Evolutionary conservation across 2,888 invertebrate species (phyloP).

Genomic region (Sesia apiformis): DNA sequence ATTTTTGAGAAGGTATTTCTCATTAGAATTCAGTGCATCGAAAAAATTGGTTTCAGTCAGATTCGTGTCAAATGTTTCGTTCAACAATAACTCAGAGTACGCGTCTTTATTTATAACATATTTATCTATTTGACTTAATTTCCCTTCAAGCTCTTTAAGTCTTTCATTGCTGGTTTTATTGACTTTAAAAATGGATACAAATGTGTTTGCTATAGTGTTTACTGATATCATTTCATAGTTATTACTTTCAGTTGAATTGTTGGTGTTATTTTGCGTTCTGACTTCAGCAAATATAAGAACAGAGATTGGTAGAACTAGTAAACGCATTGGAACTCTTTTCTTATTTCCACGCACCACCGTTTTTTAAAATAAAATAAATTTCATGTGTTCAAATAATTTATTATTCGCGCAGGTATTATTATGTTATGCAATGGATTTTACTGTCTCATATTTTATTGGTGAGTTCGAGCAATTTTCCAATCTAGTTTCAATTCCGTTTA

Average conservation of each 20-base stretch:
- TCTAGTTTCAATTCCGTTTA: no score
- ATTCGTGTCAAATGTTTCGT: conserved; percentile 27
- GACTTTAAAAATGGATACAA: conserved; percentile 14
- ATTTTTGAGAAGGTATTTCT: conserved; percentile 29
- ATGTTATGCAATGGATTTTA: no score
- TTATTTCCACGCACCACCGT: no score
- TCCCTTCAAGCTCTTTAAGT: conserved; percentile 37
- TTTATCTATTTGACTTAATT: conserved; percentile 32
- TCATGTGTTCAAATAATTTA: no score
- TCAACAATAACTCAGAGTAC: conserved; percentile 25
- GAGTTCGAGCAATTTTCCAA: no score
- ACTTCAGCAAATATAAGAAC: no score
- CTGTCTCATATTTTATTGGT: no score
- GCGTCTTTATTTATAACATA: conserved; percentile 37
- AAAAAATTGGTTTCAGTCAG: conserved; percentile 48
- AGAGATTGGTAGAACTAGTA: no score
- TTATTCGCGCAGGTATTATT: no score
- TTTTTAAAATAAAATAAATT: no score
- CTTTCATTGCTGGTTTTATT: conserved; percentile 15
- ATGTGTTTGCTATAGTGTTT: conserved; percentile 20
- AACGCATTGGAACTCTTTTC: no score
- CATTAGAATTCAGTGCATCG: conserved; percentile 38
- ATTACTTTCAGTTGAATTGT: background rate
- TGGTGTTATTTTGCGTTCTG: no score
- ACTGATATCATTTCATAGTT: conserved; percentile 11